Evolutionary conservation across 2,113 vertebrate species (phyloP).

Genomic region (Nothoprocta pentlandii): DNA sequence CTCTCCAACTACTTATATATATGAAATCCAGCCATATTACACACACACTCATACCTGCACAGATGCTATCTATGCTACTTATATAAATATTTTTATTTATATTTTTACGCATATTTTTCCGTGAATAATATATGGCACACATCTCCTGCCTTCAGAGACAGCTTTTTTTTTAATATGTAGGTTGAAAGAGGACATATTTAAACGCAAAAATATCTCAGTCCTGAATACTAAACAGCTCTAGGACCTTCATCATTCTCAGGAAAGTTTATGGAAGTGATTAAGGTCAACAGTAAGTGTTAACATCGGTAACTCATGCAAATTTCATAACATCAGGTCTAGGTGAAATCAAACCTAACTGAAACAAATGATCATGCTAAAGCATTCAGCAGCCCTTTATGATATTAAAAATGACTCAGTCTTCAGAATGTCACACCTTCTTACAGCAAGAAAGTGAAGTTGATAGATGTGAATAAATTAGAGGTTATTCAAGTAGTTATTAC

Average conservation of each 20-base stretch:
- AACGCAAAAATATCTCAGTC: not conserved
- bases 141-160: not conserved
- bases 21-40: not conserved
- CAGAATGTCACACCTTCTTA: not conserved
- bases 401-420: not conserved
- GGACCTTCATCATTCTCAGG: not conserved
- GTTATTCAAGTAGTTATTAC: not conserved
- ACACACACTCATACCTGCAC: not conserved
- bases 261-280: not conserved
- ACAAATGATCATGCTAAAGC: not conserved
- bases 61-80: not conserved
- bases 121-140: not conserved
- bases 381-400: not conserved
- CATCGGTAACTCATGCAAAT: not conserved
- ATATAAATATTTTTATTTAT: not conserved
- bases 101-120: not conserved
- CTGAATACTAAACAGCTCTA: slow-evolving; percentile 8
- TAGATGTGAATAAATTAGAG: not conserved
- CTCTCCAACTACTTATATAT: not conserved
- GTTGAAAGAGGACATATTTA: not conserved
- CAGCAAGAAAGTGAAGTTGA: not conserved
- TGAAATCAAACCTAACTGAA: not conserved
- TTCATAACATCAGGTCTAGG: not conserved
- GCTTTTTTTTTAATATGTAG: not conserved
- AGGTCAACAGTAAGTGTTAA: not conserved